Evolutionary conservation across 2,797 vertebrate species (phyloP).

Genomic region (Pitangus sulphuratus): DNA sequence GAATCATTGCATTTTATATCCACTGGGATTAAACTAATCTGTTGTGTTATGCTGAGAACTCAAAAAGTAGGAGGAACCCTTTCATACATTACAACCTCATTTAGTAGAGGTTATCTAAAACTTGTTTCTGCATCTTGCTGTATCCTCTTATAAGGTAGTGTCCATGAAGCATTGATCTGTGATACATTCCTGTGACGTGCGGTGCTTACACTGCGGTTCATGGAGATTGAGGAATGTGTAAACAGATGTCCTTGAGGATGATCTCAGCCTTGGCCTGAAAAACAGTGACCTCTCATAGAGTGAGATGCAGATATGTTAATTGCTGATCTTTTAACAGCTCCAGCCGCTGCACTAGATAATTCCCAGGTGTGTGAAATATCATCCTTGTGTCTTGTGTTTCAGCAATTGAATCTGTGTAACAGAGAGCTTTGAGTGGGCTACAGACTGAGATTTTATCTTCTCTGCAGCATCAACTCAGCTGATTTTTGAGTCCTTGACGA

Average conservation of each 20-base stretch:
- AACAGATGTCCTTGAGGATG: background rate
- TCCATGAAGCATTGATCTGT: background rate
- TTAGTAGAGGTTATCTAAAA: background rate
- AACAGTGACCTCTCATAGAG: background rate
- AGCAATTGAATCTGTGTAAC: background rate
- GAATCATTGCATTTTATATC: background rate
- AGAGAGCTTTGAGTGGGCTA: slow-evolving; percentile 8
- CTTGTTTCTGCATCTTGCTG: background rate
- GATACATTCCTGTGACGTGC: background rate
- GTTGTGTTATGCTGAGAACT: background rate
- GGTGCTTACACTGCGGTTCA: background rate
- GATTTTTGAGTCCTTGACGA: background rate
- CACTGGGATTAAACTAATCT: slow-evolving; percentile 16
- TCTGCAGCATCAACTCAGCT: background rate
- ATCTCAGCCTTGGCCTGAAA: slow-evolving; percentile 19
- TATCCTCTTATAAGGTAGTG: background rate
- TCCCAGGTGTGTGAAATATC: slow-evolving; percentile 28
- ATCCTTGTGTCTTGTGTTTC: slow-evolving; percentile 28
- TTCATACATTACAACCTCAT: background rate
- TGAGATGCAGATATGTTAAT: background rate
- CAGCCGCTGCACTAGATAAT: background rate
- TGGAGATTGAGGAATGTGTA: background rate
- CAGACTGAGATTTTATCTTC: slow-evolving; percentile 27
- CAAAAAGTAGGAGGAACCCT: background rate
- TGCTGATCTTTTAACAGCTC: slow-evolving; percentile 34